A percentile compares a stretch with the other conserved stretches of the same genome.
Evolutionary conservation across 2,888 invertebrate genomes (phyloP).

Genomic region (Scaptomyza flava): DNA sequence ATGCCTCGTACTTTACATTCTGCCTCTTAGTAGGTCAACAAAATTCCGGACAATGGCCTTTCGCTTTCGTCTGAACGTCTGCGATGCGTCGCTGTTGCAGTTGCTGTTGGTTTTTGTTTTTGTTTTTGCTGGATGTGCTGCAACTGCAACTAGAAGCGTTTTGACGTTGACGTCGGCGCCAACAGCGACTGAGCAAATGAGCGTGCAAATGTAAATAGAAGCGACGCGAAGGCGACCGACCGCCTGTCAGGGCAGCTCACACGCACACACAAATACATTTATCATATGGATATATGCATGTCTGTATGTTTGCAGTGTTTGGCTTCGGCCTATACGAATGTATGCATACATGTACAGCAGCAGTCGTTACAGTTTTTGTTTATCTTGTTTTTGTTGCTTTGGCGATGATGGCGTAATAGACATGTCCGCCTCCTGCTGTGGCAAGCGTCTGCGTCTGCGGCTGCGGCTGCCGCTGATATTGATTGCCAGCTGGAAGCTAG

Average conservation of each 20-base stretch:
- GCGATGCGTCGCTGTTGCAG: slow-evolving; percentile 56
- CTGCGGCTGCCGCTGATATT: slow-evolving; percentile 42
- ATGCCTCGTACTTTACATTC: slow-evolving; percentile 74
- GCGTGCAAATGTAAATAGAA: slow-evolving; percentile 69
- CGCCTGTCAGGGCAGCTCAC: slow-evolving; percentile 5
- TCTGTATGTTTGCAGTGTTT: slow-evolving; percentile 20
- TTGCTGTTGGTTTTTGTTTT: slow-evolving; percentile 15
- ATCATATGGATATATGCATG: slow-evolving; percentile 35
- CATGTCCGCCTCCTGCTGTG: slow-evolving; percentile 61
- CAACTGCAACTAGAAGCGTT: slow-evolving; percentile 54
- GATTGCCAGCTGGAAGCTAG: slow-evolving; percentile 58
- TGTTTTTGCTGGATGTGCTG: slow-evolving; percentile 30
- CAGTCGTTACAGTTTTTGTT: slow-evolving; percentile 38
- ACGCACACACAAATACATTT: slow-evolving; percentile 7
- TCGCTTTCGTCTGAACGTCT: slow-evolving; percentile 83
- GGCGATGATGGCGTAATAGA: slow-evolving; percentile 72
- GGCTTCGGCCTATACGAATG: slow-evolving; percentile 21
- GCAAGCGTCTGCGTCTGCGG: slow-evolving; percentile 39
- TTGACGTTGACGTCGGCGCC: slow-evolving; percentile 37
- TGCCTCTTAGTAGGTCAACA: slow-evolving; percentile 84
- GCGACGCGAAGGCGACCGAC: slow-evolving; percentile 43
- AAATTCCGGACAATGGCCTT: slow-evolving; percentile 85
- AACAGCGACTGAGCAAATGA: slow-evolving; percentile 47
- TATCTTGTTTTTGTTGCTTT: slow-evolving; percentile 25
- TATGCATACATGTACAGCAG: slow-evolving; percentile 33